Evolutionary conservation across 2,797 vertebrate genomes (phyloP).

Genomic region (Coccyzus lansbergi): DNA sequence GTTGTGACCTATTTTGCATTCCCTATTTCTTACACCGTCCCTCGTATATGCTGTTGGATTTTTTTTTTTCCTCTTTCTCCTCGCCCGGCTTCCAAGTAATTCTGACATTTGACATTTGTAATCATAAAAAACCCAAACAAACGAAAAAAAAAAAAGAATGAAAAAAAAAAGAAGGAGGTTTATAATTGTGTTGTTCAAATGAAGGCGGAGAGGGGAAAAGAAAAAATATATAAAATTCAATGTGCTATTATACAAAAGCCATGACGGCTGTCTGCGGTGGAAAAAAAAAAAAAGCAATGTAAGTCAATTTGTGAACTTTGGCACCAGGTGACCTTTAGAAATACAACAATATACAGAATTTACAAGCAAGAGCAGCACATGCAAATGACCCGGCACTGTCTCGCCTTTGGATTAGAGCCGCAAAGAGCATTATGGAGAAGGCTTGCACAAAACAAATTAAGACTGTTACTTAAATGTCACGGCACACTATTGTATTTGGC

Average conservation of each 20-base stretch:
- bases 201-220: conserved; percentile 41
- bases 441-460: conserved; percentile 94
- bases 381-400: conserved; percentile 83
- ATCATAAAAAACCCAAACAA: too few species aligned
- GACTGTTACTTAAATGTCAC: conserved; percentile 98
- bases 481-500: conserved; percentile 96
- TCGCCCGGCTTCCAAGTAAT: conserved; percentile 69
- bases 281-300: conserved; percentile 70
- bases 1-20: conserved; percentile 79
- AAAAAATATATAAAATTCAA: conserved; percentile 61
- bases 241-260: conserved; percentile 84
- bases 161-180: conserved; percentile 58
- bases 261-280: conserved; percentile 79
- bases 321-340: conserved; percentile 93
- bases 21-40: neutral
- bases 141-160: conserved; percentile 8
- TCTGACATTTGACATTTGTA: conserved; percentile 77
- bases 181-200: conserved; percentile 82
- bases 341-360: conserved; percentile 85
- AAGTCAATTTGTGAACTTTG: conserved; percentile 99
- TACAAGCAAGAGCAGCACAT: conserved; percentile 83
- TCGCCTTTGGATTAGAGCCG: conserved; percentile 74
- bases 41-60: neutral
- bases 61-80: neutral
- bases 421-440: conserved; percentile 78